Evolutionary conservation across 2,888 invertebrate species (phyloP).

Genomic region (Drosophila tripunctata): DNA sequence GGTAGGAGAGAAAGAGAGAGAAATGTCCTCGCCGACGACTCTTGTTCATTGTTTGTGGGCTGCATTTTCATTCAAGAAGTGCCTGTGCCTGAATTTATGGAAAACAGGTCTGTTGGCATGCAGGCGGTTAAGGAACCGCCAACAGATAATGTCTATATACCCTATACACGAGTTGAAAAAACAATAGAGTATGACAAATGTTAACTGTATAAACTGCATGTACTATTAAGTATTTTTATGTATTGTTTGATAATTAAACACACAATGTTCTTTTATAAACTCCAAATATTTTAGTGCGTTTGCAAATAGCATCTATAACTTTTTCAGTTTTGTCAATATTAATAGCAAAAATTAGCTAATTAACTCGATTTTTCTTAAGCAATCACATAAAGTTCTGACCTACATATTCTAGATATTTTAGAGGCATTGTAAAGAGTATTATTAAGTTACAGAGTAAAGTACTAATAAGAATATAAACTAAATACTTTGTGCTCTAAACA

Average conservation of each 20-base stretch:
- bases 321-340: too few species aligned
- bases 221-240: too few species aligned
- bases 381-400: too few species aligned
- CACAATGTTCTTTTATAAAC: too few species aligned
- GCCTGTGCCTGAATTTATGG: conserved; percentile 64
- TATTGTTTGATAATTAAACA: too few species aligned
- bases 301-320: too few species aligned
- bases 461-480: too few species aligned
- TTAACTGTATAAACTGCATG: background rate
- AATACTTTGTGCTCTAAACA: too few species aligned
- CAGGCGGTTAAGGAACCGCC: conserved; percentile 57
- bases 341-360: too few species aligned
- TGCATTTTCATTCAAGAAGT: conserved; percentile 68
- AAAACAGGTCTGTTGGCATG: conserved; percentile 75
- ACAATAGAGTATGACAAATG: background rate
- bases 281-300: too few species aligned
- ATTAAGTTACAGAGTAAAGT: too few species aligned
- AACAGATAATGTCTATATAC: conserved; percentile 15
- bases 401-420: background rate
- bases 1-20: background rate
- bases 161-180: background rate
- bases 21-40: conserved; percentile 36
- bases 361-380: too few species aligned
- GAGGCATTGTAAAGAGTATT: background rate
- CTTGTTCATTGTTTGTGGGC: conserved; percentile 60